Evolutionary conservation across 2,888 invertebrate genomes (phyloP).

Genomic region (Lochmaea crataegi): DNA sequence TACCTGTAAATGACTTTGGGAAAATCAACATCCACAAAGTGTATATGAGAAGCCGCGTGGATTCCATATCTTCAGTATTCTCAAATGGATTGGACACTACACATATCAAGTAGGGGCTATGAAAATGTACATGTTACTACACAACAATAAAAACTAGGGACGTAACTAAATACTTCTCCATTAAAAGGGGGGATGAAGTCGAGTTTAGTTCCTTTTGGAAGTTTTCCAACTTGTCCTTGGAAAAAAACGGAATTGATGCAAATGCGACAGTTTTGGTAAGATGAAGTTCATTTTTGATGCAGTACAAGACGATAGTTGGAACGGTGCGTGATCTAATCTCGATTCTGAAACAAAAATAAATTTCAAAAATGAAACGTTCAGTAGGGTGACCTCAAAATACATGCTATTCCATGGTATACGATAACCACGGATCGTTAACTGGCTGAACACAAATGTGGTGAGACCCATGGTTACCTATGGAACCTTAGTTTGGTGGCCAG

Average conservation of each 20-base stretch:
- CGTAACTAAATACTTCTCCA: not conserved
- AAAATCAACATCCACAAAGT: constrained; percentile 51
- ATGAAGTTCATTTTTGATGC: not conserved
- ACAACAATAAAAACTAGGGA: constrained; percentile 11
- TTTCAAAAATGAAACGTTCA: too few relatives aligned
- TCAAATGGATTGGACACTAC: constrained; percentile 34
- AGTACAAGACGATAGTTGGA: not conserved
- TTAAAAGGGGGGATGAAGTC: not conserved
- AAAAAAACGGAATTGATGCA: not conserved
- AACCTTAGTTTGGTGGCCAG: too few relatives aligned
- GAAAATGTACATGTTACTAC: constrained; percentile 41
- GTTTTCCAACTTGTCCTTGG: not conserved
- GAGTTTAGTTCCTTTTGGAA: constrained; percentile 1
- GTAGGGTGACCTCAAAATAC: too few relatives aligned
- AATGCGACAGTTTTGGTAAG: not conserved
- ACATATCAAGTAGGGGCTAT: constrained; percentile 44
- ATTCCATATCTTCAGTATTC: constrained; percentile 41
- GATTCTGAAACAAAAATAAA: not conserved
- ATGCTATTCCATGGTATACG: too few relatives aligned
- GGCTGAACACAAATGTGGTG: too few relatives aligned
- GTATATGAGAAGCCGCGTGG: constrained; percentile 47
- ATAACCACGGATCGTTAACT: too few relatives aligned
- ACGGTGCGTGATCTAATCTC: not conserved
- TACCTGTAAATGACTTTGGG: constrained; percentile 51
- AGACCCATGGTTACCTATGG: too few relatives aligned